phyloP scores from a whole-genome alignment of 2,797 vertebrate species.

The Tinamus major region DNA sequence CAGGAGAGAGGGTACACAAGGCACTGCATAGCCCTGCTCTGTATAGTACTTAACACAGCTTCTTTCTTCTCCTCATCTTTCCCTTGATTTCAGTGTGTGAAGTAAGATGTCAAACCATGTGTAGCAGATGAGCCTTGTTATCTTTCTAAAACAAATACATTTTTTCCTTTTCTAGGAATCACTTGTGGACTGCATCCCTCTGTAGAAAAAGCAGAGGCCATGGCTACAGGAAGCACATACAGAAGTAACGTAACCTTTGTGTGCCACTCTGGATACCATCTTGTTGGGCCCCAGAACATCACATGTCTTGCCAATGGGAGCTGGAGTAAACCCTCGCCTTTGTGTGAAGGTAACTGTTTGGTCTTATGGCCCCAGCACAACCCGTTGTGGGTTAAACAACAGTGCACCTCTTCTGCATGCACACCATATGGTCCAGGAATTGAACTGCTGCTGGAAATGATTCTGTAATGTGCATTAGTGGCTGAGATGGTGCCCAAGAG shows the following conservation, averaged over 20 bases:
- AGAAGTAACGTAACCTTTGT: slow-evolving; percentile 82
- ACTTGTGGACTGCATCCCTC: slow-evolving; percentile 83
- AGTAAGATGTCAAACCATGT: background rate
- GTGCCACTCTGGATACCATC: slow-evolving; percentile 81
- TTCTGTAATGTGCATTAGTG: background rate
- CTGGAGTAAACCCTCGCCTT: slow-evolving; percentile 86
- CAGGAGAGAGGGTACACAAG: background rate
- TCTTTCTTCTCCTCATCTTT: background rate
- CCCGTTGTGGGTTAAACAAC: background rate
- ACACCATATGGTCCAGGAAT: background rate
- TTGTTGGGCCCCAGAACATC: slow-evolving; percentile 81
- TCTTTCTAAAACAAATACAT: background rate
- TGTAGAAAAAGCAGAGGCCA: slow-evolving; percentile 80
- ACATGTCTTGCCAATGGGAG: slow-evolving; percentile 84
- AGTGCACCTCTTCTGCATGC: background rate
- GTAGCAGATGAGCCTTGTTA: background rate
- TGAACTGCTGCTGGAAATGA: background rate
- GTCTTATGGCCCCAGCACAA: background rate
- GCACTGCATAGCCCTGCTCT: background rate
- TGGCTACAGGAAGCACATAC: slow-evolving; percentile 75
- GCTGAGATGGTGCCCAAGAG: background rate
- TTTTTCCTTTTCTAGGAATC: slow-evolving; percentile 71
- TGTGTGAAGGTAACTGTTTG: slow-evolving; percentile 78
- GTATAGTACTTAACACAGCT: background rate
- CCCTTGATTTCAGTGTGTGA: background rate